phyloP scores from a whole-genome alignment of 1,140 invertebrate species.

The Zaprionus capensis region DNA sequence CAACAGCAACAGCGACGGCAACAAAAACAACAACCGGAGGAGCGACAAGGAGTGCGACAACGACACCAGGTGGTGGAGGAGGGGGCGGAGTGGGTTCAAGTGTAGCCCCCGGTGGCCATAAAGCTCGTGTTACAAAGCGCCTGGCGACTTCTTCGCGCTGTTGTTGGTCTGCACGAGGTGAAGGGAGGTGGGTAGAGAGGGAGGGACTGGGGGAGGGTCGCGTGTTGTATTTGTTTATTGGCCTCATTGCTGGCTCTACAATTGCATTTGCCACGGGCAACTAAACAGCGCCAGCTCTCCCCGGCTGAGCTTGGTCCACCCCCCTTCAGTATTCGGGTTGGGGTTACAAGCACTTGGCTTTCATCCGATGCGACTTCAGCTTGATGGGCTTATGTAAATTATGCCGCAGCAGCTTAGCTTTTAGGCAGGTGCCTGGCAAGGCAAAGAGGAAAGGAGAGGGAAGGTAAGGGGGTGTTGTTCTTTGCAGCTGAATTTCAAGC shows the following conservation, averaged over 20 bases:
- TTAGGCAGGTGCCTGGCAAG: conserved; percentile 23
- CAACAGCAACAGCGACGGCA: neutral
- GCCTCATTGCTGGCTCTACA: conserved; percentile 72
- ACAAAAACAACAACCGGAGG: conserved; percentile 7
- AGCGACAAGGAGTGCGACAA: conserved; percentile 9
- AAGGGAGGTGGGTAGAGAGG: neutral
- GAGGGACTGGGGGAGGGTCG: conserved; percentile 33
- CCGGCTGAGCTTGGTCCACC: neutral
- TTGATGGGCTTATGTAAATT: conserved; percentile 79
- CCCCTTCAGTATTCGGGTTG: conserved; percentile 9
- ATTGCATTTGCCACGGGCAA: conserved; percentile 80
- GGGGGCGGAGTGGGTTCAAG: conserved; percentile 29
- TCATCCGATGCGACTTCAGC: conserved; percentile 72
- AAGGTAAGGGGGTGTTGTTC: neutral
- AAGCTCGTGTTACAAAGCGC: conserved; percentile 46
- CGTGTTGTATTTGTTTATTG: conserved; percentile 78
- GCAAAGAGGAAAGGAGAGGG: neutral
- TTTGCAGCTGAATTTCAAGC: conserved; percentile 20
- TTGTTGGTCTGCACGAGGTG: conserved; percentile 48
- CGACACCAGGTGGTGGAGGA: conserved; percentile 46
- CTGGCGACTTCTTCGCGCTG: conserved; percentile 31
- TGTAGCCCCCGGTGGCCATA: conserved; percentile 59
- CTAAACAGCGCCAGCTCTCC: conserved; percentile 40
- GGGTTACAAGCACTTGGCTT: conserved; percentile 62
- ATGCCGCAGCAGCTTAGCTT: conserved; percentile 28